phyloP scores from a whole-genome alignment of 2,113 vertebrate genomes.

The Euleptes europaea region DNA sequence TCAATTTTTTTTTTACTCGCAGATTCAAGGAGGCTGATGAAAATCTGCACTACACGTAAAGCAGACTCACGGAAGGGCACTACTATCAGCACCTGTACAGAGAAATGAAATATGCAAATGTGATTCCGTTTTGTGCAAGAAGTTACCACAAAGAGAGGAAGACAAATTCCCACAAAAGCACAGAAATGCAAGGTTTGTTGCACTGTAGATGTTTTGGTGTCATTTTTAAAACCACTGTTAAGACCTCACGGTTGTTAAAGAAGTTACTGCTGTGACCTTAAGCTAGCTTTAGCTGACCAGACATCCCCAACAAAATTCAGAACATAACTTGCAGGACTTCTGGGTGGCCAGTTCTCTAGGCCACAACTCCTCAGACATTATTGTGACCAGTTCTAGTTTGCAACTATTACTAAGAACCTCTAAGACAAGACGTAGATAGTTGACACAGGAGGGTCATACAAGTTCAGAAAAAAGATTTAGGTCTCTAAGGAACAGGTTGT shows the following conservation, averaged over 20 bases:
- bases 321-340: too few relatives aligned
- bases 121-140: neutral
- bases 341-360: neutral
- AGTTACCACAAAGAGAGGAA: neutral
- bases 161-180: neutral
- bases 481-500: neutral
- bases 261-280: neutral
- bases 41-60: constrained; percentile 83
- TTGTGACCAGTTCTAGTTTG: neutral
- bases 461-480: neutral
- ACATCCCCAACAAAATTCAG: neutral
- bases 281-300: neutral
- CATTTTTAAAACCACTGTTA: neutral
- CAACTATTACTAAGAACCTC: neutral
- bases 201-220: neutral
- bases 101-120: neutral
- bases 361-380: neutral
- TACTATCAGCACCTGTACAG: constrained; percentile 86
- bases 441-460: neutral
- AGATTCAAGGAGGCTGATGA: constrained; percentile 87
- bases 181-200: neutral
- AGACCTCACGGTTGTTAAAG: neutral
- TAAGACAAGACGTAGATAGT: neutral
- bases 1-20: constrained; percentile 84
- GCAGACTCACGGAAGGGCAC: constrained; percentile 90